Evolutionary conservation across 2,113 vertebrate species (phyloP).

Genomic region (Myotis brandtii): DNA sequence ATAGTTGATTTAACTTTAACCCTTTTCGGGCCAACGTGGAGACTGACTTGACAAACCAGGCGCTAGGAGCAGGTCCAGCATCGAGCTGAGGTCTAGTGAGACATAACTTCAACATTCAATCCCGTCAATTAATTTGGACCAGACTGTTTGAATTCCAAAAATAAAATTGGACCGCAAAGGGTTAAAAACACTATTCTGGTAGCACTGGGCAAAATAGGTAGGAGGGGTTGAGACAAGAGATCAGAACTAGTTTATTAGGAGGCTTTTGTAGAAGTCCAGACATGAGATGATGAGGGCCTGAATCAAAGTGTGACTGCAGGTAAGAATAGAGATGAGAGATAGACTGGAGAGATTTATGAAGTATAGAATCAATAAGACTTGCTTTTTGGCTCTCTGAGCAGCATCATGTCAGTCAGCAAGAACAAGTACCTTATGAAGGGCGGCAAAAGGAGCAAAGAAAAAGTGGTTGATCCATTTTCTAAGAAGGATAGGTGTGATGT

Average conservation of each 20-base stretch:
- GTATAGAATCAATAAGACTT: background rate
- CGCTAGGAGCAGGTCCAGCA: too few relatives aligned
- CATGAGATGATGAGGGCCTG: background rate
- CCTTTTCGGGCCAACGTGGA: too few relatives aligned
- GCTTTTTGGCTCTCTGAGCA: background rate
- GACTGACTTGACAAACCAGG: too few relatives aligned
- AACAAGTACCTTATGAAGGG: background rate
- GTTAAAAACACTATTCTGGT: slow-evolving; percentile 18
- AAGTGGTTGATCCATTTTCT: background rate
- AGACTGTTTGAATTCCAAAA: too few relatives aligned
- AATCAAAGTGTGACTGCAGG: background rate
- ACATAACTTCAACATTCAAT: too few relatives aligned
- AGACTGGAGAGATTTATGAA: background rate
- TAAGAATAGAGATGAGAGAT: background rate
- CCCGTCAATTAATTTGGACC: too few relatives aligned
- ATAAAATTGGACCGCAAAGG: too few relatives aligned
- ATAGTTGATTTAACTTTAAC: background rate
- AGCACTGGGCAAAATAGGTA: background rate
- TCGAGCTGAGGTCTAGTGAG: too few relatives aligned
- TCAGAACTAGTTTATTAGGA: background rate
- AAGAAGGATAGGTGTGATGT: background rate
- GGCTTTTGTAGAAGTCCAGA: background rate
- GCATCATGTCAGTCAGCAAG: background rate
- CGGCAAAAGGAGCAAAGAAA: background rate
- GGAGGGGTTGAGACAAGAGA: background rate